A percentile compares a stretch with the other conserved stretches of the same genome.
phyloP scores from a whole-genome alignment of 2,888 invertebrate species.

The Xestia ashworthii region DNA sequence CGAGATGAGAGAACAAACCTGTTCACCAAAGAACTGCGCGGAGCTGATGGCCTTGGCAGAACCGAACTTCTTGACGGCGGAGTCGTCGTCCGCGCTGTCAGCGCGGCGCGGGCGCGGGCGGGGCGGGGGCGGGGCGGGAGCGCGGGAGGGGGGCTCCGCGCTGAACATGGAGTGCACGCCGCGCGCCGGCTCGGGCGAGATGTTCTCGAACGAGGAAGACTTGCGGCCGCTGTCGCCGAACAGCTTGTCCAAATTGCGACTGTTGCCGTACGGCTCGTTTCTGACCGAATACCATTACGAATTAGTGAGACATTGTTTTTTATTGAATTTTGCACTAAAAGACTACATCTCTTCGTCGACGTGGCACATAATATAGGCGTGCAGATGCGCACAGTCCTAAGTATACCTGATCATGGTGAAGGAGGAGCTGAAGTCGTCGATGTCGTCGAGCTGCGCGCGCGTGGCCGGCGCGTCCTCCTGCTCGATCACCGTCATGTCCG shows the following conservation, averaged over 20 bases:
- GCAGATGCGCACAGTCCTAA: background rate
- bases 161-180: conserved; percentile 83
- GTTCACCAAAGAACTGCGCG: conserved; percentile 98
- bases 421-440: conserved; percentile 87
- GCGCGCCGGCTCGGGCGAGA: conserved; percentile 78
- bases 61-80: conserved; percentile 98
- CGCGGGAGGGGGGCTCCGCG: conserved; percentile 48
- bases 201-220: conserved; percentile 43
- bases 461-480: conserved; percentile 92
- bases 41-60: conserved; percentile 99
- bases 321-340: background rate
- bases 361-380: background rate
- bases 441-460: conserved; percentile 78
- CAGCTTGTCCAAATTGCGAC: conserved; percentile 72
- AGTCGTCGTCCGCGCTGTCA: conserved; percentile 89
- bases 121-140: conserved; percentile 66
- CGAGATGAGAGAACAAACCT: conserved; percentile 72
- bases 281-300: conserved; percentile 62
- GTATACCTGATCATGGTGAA: conserved; percentile 91
- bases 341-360: background rate
- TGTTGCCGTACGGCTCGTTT: conserved; percentile 83
- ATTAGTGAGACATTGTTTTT: background rate
- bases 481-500: conserved; percentile 97
- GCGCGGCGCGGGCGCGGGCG: conserved; percentile 56
- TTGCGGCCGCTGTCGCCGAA: conserved; percentile 65